Evolutionary conservation across 2,888 invertebrate species (phyloP).

Genomic region (Phymatocera aterrima): DNA sequence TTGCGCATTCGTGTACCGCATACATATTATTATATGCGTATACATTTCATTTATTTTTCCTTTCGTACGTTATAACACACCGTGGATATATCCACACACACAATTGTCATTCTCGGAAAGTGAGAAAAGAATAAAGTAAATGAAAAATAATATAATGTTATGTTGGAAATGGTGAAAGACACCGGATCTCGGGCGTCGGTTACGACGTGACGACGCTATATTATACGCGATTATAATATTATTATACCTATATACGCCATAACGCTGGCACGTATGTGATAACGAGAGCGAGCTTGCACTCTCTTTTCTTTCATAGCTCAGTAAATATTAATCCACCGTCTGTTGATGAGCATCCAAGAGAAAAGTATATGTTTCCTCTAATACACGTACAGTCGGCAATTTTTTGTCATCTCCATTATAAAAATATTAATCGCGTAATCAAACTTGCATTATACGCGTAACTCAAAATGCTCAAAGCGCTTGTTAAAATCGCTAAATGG

Average conservation of each 20-base stretch:
- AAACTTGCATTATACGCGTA: neutral
- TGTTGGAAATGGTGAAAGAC: neutral
- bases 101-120: neutral
- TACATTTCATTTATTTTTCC: no score
- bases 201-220: neutral
- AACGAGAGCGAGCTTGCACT: neutral
- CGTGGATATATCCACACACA: no score
- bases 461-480: neutral
- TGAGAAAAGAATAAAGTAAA: neutral
- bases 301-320: neutral
- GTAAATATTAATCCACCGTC: neutral
- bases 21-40: no score
- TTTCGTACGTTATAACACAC: no score
- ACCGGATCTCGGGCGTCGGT: neutral
- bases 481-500: constrained; percentile 11
- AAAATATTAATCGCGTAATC: no score
- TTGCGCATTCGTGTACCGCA: neutral
- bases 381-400: no score
- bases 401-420: no score
- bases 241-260: no score
- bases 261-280: neutral
- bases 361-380: no score
- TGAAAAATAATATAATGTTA: neutral
- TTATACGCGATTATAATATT: no score
- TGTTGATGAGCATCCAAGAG: neutral